Evolutionary conservation across 1,140 invertebrate species (phyloP).

Genomic region (Philaenus spumarius): DNA sequence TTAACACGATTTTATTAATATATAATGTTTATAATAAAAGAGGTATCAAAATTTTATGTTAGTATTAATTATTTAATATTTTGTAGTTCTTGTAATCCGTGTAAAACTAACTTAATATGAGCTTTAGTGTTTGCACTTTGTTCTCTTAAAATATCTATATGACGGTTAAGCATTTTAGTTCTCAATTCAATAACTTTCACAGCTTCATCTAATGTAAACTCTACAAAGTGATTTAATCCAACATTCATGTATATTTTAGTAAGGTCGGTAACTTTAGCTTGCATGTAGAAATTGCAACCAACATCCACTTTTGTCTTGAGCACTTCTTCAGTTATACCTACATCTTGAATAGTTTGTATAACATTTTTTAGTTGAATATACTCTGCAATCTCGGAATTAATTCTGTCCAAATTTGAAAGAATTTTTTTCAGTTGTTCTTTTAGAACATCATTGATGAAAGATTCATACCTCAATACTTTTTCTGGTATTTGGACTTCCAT

Average conservation of each 20-base stretch:
- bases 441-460: slow-evolving; percentile 57
- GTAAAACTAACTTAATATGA: slow-evolving; percentile 69
- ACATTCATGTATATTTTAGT: slow-evolving; percentile 63
- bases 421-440: slow-evolving; percentile 54
- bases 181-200: slow-evolving; percentile 61
- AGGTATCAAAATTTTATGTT: too few species aligned
- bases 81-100: slow-evolving; percentile 52
- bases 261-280: slow-evolving; percentile 60
- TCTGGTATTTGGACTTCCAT: slow-evolving; percentile 28
- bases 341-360: slow-evolving; percentile 48
- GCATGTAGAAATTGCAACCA: slow-evolving; percentile 67
- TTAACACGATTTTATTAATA: too few species aligned
- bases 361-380: slow-evolving; percentile 61
- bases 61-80: slow-evolving; percentile 20
- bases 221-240: slow-evolving; percentile 66
- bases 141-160: slow-evolving; percentile 52
- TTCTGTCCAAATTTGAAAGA: slow-evolving; percentile 49
- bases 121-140: slow-evolving; percentile 64
- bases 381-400: slow-evolving; percentile 64
- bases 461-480: slow-evolving; percentile 46
- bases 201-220: slow-evolving; percentile 65
- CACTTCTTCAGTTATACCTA: slow-evolving; percentile 44
- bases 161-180: slow-evolving; percentile 54
- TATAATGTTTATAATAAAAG: too few species aligned
- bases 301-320: slow-evolving; percentile 74